Conservation (phyloP, 2,797 vertebrate genomes). For the Momotus momota region DNA sequence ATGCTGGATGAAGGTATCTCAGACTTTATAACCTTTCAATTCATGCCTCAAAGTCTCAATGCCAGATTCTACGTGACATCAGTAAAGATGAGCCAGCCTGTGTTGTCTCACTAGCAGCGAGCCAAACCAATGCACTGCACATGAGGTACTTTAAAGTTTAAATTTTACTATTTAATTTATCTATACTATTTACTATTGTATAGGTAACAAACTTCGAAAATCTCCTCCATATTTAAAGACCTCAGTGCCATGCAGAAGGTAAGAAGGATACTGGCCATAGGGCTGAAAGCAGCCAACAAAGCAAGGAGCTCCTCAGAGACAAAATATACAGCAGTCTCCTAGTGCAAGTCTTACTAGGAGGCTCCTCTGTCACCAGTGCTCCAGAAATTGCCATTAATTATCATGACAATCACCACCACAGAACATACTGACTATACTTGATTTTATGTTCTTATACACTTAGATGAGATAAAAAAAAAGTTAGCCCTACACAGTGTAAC, state of each 20-base stretch:
- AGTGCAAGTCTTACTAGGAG: background rate
- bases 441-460: background rate
- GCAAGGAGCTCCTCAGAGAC: background rate
- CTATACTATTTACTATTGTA: background rate
- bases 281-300: background rate
- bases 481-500: background rate
- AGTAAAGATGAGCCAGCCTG: background rate
- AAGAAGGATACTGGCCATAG: background rate
- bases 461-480: background rate
- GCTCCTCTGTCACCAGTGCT: rapidly evolving
- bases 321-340: background rate
- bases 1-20: background rate
- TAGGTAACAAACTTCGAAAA: background rate
- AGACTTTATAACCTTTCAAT: background rate
- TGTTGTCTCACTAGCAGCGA: background rate
- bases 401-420: background rate
- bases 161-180: background rate
- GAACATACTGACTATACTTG: background rate
- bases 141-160: rapidly evolving
- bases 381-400: background rate
- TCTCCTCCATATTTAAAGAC: background rate
- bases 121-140: background rate
- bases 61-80: background rate
- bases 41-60: background rate
- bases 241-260: background rate